Percentiles rank a stretch among this genome's conserved stretches.
phyloP scores from a whole-genome alignment of 2,888 invertebrate species.

The Trachelus iudaicus region DNA sequence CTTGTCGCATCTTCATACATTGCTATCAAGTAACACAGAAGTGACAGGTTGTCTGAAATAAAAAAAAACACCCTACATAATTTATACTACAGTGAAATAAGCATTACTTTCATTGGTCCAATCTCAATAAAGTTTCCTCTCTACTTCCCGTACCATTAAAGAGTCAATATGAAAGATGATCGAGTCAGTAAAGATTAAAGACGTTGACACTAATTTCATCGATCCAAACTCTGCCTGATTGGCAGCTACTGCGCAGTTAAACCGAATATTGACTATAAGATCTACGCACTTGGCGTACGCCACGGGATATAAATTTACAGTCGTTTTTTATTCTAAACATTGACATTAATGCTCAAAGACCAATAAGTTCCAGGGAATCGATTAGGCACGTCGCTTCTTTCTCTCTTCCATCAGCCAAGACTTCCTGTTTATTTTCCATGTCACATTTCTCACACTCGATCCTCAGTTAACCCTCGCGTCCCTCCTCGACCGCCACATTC shows the following conservation, averaged over 20 bases:
- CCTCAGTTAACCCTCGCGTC: neutral
- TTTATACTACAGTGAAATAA: neutral
- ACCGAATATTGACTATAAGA: neutral
- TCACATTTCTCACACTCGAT: neutral
- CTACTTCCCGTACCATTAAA: neutral
- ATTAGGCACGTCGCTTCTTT: neutral
- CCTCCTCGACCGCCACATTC: neutral
- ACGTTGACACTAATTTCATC: neutral
- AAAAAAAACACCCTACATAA: neutral
- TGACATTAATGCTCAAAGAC: neutral
- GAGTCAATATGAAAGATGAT: neutral
- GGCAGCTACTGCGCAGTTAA: slow-evolving; percentile 20
- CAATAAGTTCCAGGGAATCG: neutral
- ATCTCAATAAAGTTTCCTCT: neutral
- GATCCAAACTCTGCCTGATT: neutral
- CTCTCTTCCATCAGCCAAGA: neutral
- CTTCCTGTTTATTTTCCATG: neutral
- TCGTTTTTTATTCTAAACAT: neutral
- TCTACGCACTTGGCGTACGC: slow-evolving; percentile 37
- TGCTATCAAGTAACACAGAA: neutral
- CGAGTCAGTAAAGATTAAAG: neutral
- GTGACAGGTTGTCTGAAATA: neutral
- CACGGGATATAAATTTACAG: neutral
- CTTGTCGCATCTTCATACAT: neutral
- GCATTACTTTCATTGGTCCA: neutral